These are phyloP conservation scores for Cheilosia pagana DNA, from an alignment of 2,888 invertebrate genomes.

Conservation along the genomic window DNA sequence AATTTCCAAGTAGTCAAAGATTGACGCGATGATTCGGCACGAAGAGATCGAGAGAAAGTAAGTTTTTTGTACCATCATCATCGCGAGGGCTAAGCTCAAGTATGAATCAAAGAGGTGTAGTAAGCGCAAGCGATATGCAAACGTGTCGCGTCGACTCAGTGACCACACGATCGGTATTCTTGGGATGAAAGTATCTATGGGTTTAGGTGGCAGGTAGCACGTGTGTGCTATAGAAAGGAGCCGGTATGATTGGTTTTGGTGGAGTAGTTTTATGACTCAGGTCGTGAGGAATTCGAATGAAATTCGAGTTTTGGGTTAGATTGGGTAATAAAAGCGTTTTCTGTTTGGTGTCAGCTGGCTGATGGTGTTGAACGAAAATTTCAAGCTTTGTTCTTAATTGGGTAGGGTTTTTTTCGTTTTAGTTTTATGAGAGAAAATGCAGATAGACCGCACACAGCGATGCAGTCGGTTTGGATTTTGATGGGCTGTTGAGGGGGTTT, in stretches of 20 bases:
- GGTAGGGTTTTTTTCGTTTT: too few relatives aligned
- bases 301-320: constrained; percentile 63
- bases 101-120: constrained; percentile 2
- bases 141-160: constrained; percentile 27
- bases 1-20: constrained; percentile 13
- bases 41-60: constrained; percentile 38
- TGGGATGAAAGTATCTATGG: constrained; percentile 42
- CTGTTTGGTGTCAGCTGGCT: background rate
- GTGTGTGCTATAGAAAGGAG: constrained; percentile 11
- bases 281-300: constrained; percentile 56
- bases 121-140: constrained; percentile 35
- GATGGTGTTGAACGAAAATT: too few relatives aligned
- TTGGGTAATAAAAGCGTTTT: constrained; percentile 48
- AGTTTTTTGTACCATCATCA: constrained; percentile 9
- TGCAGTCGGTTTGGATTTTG: too few relatives aligned
- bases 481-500: too few relatives aligned
- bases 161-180: too few relatives aligned
- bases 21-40: constrained; percentile 3
- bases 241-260: constrained; percentile 35
- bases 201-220: background rate
- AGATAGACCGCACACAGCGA: background rate
- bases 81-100: constrained; percentile 13
- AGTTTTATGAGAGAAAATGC: background rate
- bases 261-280: constrained; percentile 45
- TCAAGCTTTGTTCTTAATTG: constrained; percentile 3